phyloP scores from a whole-genome alignment of 2,113 vertebrate species.

The Terrapene triunguis region DNA sequence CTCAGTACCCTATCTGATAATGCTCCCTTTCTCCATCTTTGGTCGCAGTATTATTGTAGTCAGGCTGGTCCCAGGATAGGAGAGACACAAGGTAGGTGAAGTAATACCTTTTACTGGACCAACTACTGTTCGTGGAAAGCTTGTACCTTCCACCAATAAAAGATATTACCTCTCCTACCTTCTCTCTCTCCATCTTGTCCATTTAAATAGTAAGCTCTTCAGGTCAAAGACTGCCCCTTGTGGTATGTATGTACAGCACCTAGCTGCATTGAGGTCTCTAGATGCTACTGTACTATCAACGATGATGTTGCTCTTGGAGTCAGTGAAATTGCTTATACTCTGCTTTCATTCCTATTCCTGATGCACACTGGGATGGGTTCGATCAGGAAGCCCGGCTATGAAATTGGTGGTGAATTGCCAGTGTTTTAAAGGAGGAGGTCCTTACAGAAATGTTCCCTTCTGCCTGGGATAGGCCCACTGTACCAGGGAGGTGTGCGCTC shows the following conservation, averaged over 20 bases:
- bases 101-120: background rate
- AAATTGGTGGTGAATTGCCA: background rate
- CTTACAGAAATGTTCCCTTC: background rate
- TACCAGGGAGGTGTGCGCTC: background rate
- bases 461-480: background rate
- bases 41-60: background rate
- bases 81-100: background rate
- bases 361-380: background rate
- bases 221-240: background rate
- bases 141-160: background rate
- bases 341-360: background rate
- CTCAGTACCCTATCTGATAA: background rate
- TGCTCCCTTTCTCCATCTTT: background rate
- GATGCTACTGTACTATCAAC: background rate
- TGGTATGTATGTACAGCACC: accelerated
- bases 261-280: background rate
- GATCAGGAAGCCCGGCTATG: background rate
- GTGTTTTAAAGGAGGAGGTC: background rate
- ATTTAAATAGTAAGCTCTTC: background rate
- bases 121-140: background rate
- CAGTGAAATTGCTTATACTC: background rate
- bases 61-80: background rate
- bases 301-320: background rate
- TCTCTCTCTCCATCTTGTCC: accelerated
- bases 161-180: background rate